Conservation (phyloP, 2,113 vertebrate species). For the Oryzias woworae region DNA sequence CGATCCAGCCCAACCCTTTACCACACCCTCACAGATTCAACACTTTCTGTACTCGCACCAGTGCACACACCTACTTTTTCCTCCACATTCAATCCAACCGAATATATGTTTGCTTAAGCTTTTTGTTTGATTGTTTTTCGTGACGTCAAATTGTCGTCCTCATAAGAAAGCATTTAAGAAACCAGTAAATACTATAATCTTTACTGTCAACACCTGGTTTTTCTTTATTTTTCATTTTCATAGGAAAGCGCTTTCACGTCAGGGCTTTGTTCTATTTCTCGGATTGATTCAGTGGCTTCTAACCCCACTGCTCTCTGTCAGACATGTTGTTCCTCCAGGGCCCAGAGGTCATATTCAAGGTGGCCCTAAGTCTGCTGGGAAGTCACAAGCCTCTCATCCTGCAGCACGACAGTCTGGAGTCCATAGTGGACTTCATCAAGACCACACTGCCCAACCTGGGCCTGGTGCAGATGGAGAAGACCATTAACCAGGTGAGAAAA, state of each 20-base stretch:
- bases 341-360: constrained; percentile 94
- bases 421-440: constrained; percentile 96
- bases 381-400: constrained; percentile 94
- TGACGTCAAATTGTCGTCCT: constrained; percentile 42
- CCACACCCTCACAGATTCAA: constrained; percentile 53
- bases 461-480: constrained; percentile 97
- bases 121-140: not conserved
- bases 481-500: constrained; percentile 88
- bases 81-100: constrained; percentile 29
- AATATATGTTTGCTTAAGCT: constrained; percentile 39
- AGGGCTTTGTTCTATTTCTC: constrained; percentile 1
- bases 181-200: constrained; percentile 22
- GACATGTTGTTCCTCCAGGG: constrained; percentile 96
- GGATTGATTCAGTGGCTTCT: not conserved
- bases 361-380: constrained; percentile 89
- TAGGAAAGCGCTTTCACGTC: not conserved
- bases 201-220: constrained; percentile 3
- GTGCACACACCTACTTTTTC: constrained; percentile 27
- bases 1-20: constrained; percentile 36
- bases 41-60: constrained; percentile 32
- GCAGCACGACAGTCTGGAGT: constrained; percentile 92
- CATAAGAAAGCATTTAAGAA: constrained; percentile 21
- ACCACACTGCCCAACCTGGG: constrained; percentile 91
- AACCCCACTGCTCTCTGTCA: constrained; percentile 50
- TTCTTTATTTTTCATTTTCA: constrained; percentile 1